phyloP scores from a whole-genome alignment of 2,113 vertebrate genomes.

The Poeciliopsis turrubarensis region DNA sequence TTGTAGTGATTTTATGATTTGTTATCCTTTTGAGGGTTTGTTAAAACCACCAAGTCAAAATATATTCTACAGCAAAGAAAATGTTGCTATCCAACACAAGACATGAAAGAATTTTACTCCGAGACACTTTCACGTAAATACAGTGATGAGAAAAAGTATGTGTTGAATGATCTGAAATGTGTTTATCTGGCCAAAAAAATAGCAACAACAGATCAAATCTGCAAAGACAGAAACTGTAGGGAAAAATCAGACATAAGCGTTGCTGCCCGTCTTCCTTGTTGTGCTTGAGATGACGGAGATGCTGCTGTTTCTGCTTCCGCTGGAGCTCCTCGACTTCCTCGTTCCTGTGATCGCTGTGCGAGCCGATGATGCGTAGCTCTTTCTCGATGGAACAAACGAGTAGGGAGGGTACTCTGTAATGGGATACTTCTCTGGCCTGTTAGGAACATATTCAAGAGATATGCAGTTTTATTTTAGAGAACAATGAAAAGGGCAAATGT shows the following conservation, averaged over 20 bases:
- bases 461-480: not conserved
- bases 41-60: no score
- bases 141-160: not conserved
- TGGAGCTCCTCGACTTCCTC: conserved; percentile 42
- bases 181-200: not conserved
- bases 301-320: conserved; percentile 39
- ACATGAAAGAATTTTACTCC: not conserved
- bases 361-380: conserved; percentile 26
- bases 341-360: conserved; percentile 30
- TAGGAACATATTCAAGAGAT: conserved; percentile 17
- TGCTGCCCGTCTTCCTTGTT: conserved; percentile 74
- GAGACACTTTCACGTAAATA: not conserved
- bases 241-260: conserved; percentile 83
- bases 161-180: not conserved
- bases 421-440: conserved; percentile 51
- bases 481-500: not conserved
- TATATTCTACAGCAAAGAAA: not conserved
- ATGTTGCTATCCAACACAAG: not conserved
- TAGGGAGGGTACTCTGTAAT: conserved; percentile 35
- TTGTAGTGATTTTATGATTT: not conserved
- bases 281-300: conserved; percentile 43
- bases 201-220: not conserved
- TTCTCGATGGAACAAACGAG: conserved; percentile 28
- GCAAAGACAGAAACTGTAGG: not conserved
- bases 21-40: no score